These are phyloP conservation scores for Rhodophaea formosa DNA, from an alignment of 2,888 invertebrate genomes.

Conservation along the genomic window DNA sequence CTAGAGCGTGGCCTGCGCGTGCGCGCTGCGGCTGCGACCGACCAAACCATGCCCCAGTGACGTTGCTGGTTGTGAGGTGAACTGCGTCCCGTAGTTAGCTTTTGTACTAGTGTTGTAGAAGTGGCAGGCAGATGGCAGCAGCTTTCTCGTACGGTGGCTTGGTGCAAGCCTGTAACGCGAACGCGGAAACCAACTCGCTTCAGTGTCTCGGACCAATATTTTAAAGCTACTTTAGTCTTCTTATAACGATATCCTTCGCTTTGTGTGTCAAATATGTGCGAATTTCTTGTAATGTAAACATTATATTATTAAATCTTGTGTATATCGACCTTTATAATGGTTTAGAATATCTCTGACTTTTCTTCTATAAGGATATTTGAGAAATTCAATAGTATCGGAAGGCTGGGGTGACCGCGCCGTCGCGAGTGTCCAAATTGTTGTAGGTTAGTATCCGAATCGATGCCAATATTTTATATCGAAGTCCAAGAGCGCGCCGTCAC, in stretches of 20 bases:
- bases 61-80: constrained; percentile 43
- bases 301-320: constrained; percentile 72
- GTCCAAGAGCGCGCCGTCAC: constrained; percentile 54
- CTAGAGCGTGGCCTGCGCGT: constrained; percentile 57
- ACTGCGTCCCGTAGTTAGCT: constrained; percentile 48
- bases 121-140: constrained; percentile 30
- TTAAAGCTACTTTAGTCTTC: constrained; percentile 69
- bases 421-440: constrained; percentile 71
- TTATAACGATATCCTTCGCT: constrained; percentile 71
- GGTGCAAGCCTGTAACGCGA: constrained; percentile 70
- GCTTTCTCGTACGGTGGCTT: constrained; percentile 75
- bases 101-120: constrained; percentile 47
- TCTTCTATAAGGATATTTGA: constrained; percentile 69
- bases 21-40: constrained; percentile 44
- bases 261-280: constrained; percentile 81
- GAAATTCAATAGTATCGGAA: constrained; percentile 56
- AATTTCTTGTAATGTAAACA: constrained; percentile 75
- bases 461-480: constrained; percentile 65
- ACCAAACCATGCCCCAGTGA: constrained; percentile 27
- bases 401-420: constrained; percentile 63
- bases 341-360: constrained; percentile 73
- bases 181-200: constrained; percentile 69
- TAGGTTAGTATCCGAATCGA: constrained; percentile 64
- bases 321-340: constrained; percentile 80
- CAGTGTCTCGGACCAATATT: constrained; percentile 80